Evolutionary conservation across 2,113 vertebrate genomes (phyloP), one percentile per base, ranked within the genome.

Genomic region (Indri indri): DNA sequence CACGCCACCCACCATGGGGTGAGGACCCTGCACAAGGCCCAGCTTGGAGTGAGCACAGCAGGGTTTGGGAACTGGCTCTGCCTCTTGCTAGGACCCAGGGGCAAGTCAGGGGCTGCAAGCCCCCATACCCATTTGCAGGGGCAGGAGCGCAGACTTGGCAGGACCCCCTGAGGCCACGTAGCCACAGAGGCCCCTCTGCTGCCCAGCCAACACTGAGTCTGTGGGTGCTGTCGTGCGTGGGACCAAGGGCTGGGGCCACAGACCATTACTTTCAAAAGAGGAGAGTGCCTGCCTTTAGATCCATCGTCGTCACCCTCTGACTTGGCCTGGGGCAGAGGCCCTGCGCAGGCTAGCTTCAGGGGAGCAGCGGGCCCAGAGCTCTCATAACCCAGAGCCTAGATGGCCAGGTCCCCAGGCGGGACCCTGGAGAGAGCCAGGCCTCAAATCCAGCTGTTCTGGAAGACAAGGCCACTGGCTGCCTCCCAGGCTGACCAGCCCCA

Each of bases 41-140:
- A 1, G 61, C 47, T 17, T n/a, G 8, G 4, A 42, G 63, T 17
- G 3, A 16, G 30, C 32, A 27, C 40, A 54, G 30, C 40, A 47
- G 54, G 20, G 23, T 5, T 13, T n/a, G 16, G 2, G 70, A 79
- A 23, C 82, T 34, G 52, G 34, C 32, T 74, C 45, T 74, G 47
- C 30, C 45, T 81, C 61, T 77, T 66, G 42, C 42, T 3, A 34
- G 18, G 7, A 45, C 5, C 45, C 40, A 42, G 2, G 37, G 45
- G 16, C 16, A 37, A n/a, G 40, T 34, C 37, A 37, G 7, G 34
- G 8, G 32, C 2, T 4, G 0, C 11, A 8, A 54, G 2, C 23
- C 59, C 81, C 65, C 22, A 37, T 5, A 0, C 37, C 40, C 5
- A 0, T 8, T 11, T 52, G 17, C 16, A 11, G 37, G 45, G 13